Evolutionary conservation across 2,113 vertebrate genomes (phyloP), one percentile per base, ranked within the genome.

Genomic region (Mola mola): DNA sequence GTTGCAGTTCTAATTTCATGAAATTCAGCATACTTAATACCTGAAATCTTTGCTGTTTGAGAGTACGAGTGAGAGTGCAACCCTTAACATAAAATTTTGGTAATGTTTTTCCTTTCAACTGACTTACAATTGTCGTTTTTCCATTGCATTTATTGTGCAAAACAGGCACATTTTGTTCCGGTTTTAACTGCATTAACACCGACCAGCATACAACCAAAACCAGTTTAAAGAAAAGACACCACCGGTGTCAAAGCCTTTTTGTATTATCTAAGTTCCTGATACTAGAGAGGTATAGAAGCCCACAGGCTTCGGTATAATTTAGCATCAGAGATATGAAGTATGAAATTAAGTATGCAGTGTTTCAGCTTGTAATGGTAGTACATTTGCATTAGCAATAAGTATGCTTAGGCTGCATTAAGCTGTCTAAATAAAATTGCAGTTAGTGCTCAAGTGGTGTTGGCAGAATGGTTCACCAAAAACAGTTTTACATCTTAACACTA

Each of bases 341-440:
- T 56, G 46, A 67, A 41, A 68, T 70, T 51, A 73, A 80, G 65
- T 80, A 57, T 64, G 75, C 55, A 49, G 62, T 69, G 81, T 80
- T 75, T 79, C 66, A 66, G 64, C 50, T 57, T 60, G 17, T 58
- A 21, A 77, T 76, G 71, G 58, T 34, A 29, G 48, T 24, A 64
- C 51, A 58, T 68, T 59, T 22, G 5, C 74, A 78, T 79, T 72
- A 72, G 85, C 77, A 84, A 81, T 86, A 79, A 81, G 75, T 64
- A 79, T 78, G 76, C 85, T 84, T 60, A 72, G 51, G n/a, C n/a
- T n/a, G n/a, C n/a, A n/a, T n/a, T n/a, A n/a, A n/a, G n/a, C n/a
- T n/a, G n/a, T n/a, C n/a, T n/a, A n/a, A n/a, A n/a, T n/a, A n/a
- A n/a, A n/a, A n/a, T n/a, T n/a, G n/a, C n/a, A n/a, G n/a, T n/a